Evolutionary conservation across 2,888 invertebrate species (phyloP).

Genomic region (Parascotia fuliginaria): DNA sequence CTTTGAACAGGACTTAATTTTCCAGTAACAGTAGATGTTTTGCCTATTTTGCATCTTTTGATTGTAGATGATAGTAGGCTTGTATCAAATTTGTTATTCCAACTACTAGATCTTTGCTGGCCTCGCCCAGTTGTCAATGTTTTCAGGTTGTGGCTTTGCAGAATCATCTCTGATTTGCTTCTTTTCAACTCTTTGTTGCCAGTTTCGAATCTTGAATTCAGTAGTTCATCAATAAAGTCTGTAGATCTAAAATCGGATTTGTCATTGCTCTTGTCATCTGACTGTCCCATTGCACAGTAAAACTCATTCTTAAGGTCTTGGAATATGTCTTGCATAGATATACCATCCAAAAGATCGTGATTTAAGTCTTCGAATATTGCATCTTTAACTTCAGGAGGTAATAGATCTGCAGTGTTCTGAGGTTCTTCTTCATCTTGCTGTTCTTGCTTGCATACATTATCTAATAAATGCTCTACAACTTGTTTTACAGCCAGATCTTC

Average conservation of each 20-base stretch:
- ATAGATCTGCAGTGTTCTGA: conserved; percentile 91
- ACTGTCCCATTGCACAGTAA: conserved; percentile 78
- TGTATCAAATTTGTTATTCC: conserved; percentile 90
- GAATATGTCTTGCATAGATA: conserved; percentile 94
- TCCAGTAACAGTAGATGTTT: conserved; percentile 74
- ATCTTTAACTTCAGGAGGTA: conserved; percentile 94
- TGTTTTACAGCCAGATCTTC: conserved; percentile 86
- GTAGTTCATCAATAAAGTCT: conserved; percentile 85
- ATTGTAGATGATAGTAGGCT: conserved; percentile 86
- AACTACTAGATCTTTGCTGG: conserved; percentile 89
- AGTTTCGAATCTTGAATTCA: conserved; percentile 80
- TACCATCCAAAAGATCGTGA: conserved; percentile 92
- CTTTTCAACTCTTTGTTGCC: conserved; percentile 86
- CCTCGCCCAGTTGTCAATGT: conserved; percentile 81
- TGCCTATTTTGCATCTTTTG: conserved; percentile 88
- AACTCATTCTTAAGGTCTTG: conserved; percentile 88
- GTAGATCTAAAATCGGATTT: conserved; percentile 82
- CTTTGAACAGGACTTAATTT: conserved; percentile 77
- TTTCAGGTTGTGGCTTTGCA: conserved; percentile 80
- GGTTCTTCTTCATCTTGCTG: conserved; percentile 91
- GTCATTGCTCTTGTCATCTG: conserved; percentile 74
- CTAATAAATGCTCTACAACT: conserved; percentile 86
- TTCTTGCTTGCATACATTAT: conserved; percentile 87
- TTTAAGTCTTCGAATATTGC: conserved; percentile 94
- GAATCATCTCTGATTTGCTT: conserved; percentile 88